A percentile compares a stretch with the other conserved stretches of the same genome.
These are phyloP conservation scores for Lasioglossum zephyrum DNA, from an alignment of 2,888 invertebrate genomes.

Conservation along the genomic window DNA sequence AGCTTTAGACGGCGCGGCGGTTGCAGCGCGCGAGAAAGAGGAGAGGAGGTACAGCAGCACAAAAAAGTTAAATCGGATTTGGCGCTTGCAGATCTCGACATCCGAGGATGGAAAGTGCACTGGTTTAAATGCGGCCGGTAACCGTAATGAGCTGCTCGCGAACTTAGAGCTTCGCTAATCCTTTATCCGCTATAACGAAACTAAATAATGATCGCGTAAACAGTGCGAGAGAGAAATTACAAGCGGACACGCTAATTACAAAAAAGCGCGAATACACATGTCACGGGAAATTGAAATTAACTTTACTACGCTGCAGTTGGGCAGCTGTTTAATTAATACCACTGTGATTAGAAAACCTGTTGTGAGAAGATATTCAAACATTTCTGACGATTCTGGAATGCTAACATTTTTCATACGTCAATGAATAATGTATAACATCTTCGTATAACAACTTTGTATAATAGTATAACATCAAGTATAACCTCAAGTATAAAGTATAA, in stretches of 20 bases:
- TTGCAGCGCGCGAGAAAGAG: background rate
- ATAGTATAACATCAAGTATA: too few species aligned
- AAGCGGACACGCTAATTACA: conserved; percentile 4
- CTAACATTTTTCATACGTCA: background rate
- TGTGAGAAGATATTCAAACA: background rate
- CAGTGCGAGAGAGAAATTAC: background rate
- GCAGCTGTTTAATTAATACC: background rate
- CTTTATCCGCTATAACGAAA: background rate
- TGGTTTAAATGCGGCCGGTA: conserved; percentile 56
- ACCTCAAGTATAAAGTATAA: too few species aligned
- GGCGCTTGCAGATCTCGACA: conserved; percentile 47
- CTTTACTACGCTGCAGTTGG: background rate
- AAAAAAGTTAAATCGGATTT: conserved; percentile 69
- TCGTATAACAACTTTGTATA: too few species aligned
- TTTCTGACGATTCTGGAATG: background rate
- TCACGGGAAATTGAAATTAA: background rate
- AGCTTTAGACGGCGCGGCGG: background rate
- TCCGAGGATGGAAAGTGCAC: conserved; percentile 55
- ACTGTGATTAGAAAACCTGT: background rate
- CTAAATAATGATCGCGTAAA: conserved; percentile 16
- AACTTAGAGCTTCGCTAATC: conserved; percentile 10
- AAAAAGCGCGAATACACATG: background rate
- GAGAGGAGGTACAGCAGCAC: conserved; percentile 3
- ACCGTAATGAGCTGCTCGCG: conserved; percentile 41
- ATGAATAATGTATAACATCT: background rate